These are phyloP conservation scores for Dendrolimus kikuchii DNA, from an alignment of 1,140 invertebrate species.

Conservation along the genomic window DNA sequence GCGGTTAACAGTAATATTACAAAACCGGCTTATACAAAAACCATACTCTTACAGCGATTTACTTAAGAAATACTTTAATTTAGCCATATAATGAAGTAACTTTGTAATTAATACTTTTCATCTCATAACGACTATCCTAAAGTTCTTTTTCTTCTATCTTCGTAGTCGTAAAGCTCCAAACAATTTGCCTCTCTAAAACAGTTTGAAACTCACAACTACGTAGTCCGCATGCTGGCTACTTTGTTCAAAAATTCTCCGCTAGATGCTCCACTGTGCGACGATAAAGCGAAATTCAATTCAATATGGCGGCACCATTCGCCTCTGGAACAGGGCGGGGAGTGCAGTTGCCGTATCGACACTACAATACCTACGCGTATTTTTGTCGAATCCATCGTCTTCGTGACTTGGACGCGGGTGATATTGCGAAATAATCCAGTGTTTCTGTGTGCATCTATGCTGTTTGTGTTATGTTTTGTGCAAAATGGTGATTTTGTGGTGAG, in stretches of 20 bases:
- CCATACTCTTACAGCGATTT: too few species aligned
- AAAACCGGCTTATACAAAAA: conserved; percentile 2
- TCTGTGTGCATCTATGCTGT: conserved; percentile 56
- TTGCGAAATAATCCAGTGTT: conserved; percentile 62
- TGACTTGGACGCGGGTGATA: conserved; percentile 63
- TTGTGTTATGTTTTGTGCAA: conserved; percentile 62
- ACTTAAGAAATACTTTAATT: too few species aligned
- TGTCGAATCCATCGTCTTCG: conserved; percentile 52
- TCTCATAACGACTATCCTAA: too few species aligned
- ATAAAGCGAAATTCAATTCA: conserved; percentile 43
- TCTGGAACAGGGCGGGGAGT: conserved; percentile 68
- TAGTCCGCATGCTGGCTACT: conserved; percentile 3
- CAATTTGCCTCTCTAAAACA: too few species aligned
- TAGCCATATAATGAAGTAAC: too few species aligned
- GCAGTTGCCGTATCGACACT: conserved; percentile 62
- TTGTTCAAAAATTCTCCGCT: conserved; percentile 31
- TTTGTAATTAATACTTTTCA: too few species aligned
- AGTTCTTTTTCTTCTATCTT: too few species aligned
- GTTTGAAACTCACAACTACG: too few species aligned
- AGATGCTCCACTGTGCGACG: conserved; percentile 43
- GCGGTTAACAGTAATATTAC: conserved; percentile 9
- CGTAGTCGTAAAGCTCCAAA: too few species aligned
- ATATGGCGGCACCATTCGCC: conserved; percentile 69
- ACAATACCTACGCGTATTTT: conserved; percentile 66
- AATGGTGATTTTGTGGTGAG: conserved; percentile 63